Evolutionary conservation across 2,888 invertebrate species (phyloP), one percentile per base, ranked within the genome.

Genomic region (Scaptomyza caliginosa): DNA sequence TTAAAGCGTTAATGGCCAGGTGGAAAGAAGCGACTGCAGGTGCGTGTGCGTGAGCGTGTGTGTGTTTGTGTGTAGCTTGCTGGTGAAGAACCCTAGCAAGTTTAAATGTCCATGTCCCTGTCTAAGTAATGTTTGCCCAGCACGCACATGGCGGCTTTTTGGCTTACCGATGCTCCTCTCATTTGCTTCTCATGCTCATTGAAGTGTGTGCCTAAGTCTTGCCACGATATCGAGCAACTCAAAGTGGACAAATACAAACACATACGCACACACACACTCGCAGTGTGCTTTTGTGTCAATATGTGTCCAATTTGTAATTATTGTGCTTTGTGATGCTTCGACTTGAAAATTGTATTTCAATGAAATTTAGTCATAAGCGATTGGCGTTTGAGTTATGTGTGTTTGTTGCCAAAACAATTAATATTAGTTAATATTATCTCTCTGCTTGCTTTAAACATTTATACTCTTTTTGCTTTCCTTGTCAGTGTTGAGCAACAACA

Each of bases 91-190:
- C 54, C 54, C 38, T 66, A 17, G 28, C 38, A 30, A 30, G 42
- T 17, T 24, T 23, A 34, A 50, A 46, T 45, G 32, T 38, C 30
- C 28, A 10, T 39, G 32, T 32, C 45, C 21, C 43, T 57, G 62
- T 32, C 72, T 57, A 56, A 71, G 66, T 60, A 71, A 77, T 74
- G 74, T 74, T 69, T 58, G 58, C 58, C 58, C 56, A 56, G 65
- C 74, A 74, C 78, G 74, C 78, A 78, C 51, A 54, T 59, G 64
- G 21, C 76, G 58, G 49, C 71, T 75, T 75, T 70, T 55, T 55
- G 54, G 58, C 71, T 72, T 75, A 55, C 45, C 30, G 24, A 49
- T 48, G 21, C 42, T 39, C 28, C 30, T 24, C 26, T n/a, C 40
- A n/a, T 10, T 38, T 28, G 16, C 39, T 8, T 26, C 21, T 51